These are phyloP conservation scores for Gryllus longicercus DNA, from an alignment of 2,888 invertebrate genomes.

Conservation along the genomic window DNA sequence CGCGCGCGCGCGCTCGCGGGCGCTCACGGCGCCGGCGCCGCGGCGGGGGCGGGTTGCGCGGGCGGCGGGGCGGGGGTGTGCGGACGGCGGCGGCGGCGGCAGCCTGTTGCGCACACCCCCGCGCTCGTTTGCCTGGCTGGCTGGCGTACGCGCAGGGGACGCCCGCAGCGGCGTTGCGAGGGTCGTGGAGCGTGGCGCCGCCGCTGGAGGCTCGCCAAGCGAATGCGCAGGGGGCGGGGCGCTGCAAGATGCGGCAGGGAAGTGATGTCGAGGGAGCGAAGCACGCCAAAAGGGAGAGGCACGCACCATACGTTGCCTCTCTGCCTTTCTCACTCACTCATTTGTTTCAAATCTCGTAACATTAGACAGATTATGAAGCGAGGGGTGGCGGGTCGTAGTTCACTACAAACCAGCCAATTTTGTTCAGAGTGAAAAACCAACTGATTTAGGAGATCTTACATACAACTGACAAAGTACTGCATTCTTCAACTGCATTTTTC, in stretches of 20 bases:
- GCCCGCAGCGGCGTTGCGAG: constrained; percentile 19
- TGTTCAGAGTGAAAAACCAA: too few relatives aligned
- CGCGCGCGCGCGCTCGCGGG: constrained; percentile 22
- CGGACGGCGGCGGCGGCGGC: constrained; percentile 26
- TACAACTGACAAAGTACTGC: too few relatives aligned
- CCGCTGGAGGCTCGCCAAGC: background rate
- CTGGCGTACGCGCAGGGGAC: constrained; percentile 22
- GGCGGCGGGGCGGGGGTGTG: constrained; percentile 19
- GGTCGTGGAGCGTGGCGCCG: background rate
- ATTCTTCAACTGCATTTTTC: too few relatives aligned
- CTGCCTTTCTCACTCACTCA: too few relatives aligned
- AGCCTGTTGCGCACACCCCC: constrained; percentile 29
- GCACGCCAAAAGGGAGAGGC: too few relatives aligned
- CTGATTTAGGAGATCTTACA: too few relatives aligned
- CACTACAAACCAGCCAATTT: too few relatives aligned
- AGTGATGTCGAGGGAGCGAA: background rate
- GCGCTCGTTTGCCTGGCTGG: constrained; percentile 28
- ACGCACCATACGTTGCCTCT: too few relatives aligned
- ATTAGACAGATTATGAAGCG: too few relatives aligned
- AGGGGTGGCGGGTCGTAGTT: too few relatives aligned
- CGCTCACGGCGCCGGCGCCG: constrained; percentile 29
- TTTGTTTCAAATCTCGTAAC: too few relatives aligned
- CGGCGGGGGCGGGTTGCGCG: background rate
- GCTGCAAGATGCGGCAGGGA: background rate
- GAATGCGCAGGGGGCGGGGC: background rate